These are phyloP conservation scores for Delichon dasypus DNA, from an alignment of 2,797 vertebrate genomes.

Conservation along the genomic window DNA sequence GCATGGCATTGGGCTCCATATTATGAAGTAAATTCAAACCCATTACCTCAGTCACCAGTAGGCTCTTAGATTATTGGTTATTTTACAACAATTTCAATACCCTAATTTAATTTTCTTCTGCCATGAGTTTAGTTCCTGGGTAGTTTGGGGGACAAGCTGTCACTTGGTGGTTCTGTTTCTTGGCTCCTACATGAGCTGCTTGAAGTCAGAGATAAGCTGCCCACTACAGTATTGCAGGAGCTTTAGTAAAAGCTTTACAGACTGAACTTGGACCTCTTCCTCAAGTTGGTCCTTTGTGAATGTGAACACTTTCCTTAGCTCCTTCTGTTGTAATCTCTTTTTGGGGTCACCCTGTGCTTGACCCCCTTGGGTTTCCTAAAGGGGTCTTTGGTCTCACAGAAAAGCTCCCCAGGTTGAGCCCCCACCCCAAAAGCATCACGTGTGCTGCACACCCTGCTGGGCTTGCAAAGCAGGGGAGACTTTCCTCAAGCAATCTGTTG, in stretches of 20 bases:
- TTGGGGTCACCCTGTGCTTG: not conserved
- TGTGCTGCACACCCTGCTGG: not conserved
- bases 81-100: not conserved
- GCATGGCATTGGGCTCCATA: not conserved
- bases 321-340: not conserved
- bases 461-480: not conserved
- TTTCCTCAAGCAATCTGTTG: not conserved
- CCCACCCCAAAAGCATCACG: fast-evolving
- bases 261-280: not conserved
- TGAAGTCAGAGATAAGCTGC: not conserved
- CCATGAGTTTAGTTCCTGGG: not conserved
- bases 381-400: not conserved
- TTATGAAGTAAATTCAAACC: not conserved
- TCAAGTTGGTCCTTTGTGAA: fast-evolving
- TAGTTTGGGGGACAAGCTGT: not conserved
- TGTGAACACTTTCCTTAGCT: not conserved
- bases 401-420: not conserved
- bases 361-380: not conserved
- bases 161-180: not conserved
- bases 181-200: not conserved
- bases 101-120: not conserved
- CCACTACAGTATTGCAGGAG: not conserved
- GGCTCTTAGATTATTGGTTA: not conserved
- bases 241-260: not conserved
- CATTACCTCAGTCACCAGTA: conserved; percentile 36